Percentiles rank a stretch among this genome's conserved stretches.
These are phyloP conservation scores for Erebia ligea DNA, from an alignment of 2,888 invertebrate genomes.

Conservation along the genomic window DNA sequence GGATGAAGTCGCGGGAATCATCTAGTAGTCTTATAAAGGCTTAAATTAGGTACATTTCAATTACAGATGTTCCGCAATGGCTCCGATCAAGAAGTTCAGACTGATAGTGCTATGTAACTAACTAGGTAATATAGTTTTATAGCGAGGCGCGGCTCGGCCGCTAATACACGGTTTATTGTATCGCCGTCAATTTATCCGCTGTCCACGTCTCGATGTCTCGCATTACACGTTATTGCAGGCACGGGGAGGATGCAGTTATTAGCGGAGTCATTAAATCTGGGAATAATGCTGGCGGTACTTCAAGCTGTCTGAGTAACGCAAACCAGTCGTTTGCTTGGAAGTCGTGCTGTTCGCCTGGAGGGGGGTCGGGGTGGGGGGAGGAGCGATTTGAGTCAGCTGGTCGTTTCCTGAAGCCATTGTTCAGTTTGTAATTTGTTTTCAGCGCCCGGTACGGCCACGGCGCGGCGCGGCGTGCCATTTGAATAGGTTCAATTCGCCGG, in stretches of 20 bases:
- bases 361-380: neutral
- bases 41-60: no score
- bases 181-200: no score
- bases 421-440: conserved; percentile 1
- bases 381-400: neutral
- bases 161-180: no score
- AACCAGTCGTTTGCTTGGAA: neutral
- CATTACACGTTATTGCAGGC: neutral
- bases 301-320: neutral
- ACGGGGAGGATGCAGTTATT: neutral
- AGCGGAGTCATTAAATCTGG: neutral
- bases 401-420: conserved; percentile 1
- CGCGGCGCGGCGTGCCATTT: neutral
- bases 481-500: neutral
- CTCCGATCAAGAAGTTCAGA: no score
- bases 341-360: neutral
- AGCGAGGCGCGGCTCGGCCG: no score
- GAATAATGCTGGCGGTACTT: neutral
- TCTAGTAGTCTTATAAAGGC: no score
- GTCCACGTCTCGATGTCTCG: no score
- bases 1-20: no score
- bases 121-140: no score
- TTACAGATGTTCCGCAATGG: no score
- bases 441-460: neutral
- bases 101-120: no score